phyloP scores from a whole-genome alignment of 2,797 vertebrate genomes.

The Schizopygopsis pylzovi region DNA sequence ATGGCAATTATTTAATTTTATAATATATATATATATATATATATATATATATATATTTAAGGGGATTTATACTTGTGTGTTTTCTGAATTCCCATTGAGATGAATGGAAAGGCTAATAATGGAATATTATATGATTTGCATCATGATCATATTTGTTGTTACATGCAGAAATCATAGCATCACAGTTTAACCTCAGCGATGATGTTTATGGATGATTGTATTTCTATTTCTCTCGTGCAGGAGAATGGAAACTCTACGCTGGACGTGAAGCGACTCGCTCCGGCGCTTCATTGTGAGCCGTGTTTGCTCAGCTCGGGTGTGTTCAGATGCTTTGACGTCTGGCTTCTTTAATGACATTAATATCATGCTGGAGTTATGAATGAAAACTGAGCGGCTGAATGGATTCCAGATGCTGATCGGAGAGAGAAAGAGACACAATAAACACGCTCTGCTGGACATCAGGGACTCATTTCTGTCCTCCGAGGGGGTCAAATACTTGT shows the following conservation, averaged over 20 bases:
- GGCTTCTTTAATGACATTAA: background rate
- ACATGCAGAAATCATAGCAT: background rate
- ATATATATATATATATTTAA: too few relatives aligned
- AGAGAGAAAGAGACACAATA: background rate
- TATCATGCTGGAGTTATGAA: conserved; percentile 1
- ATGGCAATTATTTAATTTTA: too few relatives aligned
- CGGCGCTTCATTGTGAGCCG: background rate
- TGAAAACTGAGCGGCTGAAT: conserved; percentile 11
- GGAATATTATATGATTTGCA: too few relatives aligned
- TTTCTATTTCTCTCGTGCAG: background rate
- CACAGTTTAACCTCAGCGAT: background rate
- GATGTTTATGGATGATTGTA: too few relatives aligned
- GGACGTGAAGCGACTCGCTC: conserved; percentile 2
- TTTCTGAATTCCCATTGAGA: too few relatives aligned
- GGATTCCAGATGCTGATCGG: conserved; percentile 45
- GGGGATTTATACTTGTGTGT: too few relatives aligned
- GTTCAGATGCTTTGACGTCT: background rate
- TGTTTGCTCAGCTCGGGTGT: background rate
- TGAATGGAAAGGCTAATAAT: background rate
- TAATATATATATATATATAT: too few relatives aligned
- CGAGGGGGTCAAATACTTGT: background rate
- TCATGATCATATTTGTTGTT: background rate
- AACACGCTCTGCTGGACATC: conserved; percentile 13
- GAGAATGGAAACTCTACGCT: too few relatives aligned
- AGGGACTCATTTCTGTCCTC: conserved; percentile 20